These are phyloP conservation scores for Colletes collaris DNA, from an alignment of 2,888 invertebrate species.

Conservation along the genomic window DNA sequence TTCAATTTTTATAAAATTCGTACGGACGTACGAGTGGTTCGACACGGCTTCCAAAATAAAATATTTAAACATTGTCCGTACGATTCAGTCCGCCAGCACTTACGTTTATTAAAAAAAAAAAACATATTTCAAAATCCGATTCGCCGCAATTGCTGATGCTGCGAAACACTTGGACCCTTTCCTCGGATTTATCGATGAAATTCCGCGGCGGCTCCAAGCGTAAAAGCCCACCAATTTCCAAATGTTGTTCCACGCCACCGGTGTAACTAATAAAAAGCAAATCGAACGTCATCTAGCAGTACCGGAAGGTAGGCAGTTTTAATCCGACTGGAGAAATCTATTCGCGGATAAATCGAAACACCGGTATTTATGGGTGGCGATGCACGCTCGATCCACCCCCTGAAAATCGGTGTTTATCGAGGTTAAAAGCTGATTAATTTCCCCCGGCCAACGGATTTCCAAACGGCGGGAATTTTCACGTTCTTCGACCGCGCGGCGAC, in stretches of 20 bases:
- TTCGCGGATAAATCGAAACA: conserved; percentile 33
- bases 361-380: conserved; percentile 27
- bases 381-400: neutral
- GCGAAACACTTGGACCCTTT: neutral
- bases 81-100: no score
- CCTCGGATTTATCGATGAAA: conserved; percentile 11
- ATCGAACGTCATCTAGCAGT: conserved; percentile 11
- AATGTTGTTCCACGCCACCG: neutral
- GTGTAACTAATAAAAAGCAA: conserved; percentile 24
- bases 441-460: conserved; percentile 15
- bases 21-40: no score
- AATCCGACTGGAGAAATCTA: conserved; percentile 35
- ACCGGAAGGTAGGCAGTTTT: conserved; percentile 1
- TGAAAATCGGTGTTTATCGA: conserved; percentile 1
- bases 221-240: conserved; percentile 11
- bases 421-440: conserved; percentile 25
- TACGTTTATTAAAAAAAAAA: no score
- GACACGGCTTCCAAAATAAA: no score
- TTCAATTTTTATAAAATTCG: no score
- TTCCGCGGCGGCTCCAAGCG: neutral
- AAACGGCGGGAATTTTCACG: neutral
- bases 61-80: no score
- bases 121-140: no score
- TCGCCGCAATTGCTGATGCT: neutral
- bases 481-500: neutral